Percentiles rank a stretch among this genome's conserved stretches.
Conservation (phyloP, 2,113 vertebrate genomes). For the Trachemys scripta region DNA sequence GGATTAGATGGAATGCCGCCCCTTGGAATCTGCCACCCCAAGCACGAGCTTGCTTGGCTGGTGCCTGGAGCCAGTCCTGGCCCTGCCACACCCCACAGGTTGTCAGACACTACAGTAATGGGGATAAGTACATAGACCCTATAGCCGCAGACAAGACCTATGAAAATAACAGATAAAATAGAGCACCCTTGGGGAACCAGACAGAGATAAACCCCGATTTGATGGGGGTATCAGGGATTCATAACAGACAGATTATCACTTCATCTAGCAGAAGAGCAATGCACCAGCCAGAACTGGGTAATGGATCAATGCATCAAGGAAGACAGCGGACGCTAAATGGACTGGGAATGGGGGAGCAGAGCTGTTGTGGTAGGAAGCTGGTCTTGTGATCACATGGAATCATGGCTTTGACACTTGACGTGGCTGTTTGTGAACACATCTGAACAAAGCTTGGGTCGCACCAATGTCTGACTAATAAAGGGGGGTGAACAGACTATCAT, state of each 20-base stretch:
- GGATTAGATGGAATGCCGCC: too few relatives aligned
- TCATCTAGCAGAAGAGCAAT: background rate
- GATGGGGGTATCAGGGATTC: background rate
- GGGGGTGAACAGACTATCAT: background rate
- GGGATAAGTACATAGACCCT: too few relatives aligned
- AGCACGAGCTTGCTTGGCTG: too few relatives aligned
- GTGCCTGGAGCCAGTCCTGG: too few relatives aligned
- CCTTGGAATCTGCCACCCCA: too few relatives aligned
- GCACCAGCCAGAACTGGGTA: background rate
- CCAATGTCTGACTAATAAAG: background rate
- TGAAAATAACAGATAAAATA: background rate
- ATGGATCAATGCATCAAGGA: background rate
- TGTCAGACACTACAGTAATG: background rate
- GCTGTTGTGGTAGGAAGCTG: background rate
- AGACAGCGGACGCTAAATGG: background rate
- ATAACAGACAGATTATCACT: background rate
- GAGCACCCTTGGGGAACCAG: background rate
- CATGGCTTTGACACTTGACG: background rate
- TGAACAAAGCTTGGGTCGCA: background rate
- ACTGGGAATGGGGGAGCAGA: background rate
- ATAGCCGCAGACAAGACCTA: background rate
- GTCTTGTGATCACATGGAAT: background rate
- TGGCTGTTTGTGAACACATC: background rate
- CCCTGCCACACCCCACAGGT: background rate
- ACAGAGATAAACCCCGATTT: background rate